These are phyloP conservation scores for Anoura caudifer DNA, from an alignment of 2,113 vertebrate species.

Conservation along the genomic window DNA sequence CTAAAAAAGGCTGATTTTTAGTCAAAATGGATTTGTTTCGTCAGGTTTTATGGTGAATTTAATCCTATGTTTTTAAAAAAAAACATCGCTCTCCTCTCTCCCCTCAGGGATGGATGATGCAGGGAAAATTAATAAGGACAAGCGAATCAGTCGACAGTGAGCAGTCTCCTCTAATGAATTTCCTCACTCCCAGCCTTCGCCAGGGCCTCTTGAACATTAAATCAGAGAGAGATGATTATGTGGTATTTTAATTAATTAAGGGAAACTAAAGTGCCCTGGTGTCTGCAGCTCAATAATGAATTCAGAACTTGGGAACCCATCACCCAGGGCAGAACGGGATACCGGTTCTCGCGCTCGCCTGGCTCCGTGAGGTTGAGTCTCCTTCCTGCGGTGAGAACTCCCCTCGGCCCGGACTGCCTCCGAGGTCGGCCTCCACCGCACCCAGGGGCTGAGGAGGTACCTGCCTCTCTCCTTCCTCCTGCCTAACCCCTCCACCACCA, in stretches of 20 bases:
- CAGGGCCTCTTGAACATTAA: constrained; percentile 27
- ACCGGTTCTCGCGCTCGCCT: rapidly evolving
- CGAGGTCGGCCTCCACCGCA: background rate
- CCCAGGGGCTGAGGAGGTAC: background rate
- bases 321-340: background rate
- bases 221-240: constrained; percentile 26
- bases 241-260: constrained; percentile 63
- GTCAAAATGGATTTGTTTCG: background rate
- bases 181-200: constrained; percentile 15
- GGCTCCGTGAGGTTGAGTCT: background rate
- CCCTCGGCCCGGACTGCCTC: background rate
- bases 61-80: constrained; percentile 26
- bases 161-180: constrained; percentile 26
- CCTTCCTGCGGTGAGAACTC: background rate
- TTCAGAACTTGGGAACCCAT: background rate
- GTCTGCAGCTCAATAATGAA: constrained; percentile 1
- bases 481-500: background rate
- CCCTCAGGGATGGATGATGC: background rate
- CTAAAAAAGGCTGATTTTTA: background rate
- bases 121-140: background rate
- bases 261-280: background rate
- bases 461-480: background rate
- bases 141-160: background rate
- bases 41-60: background rate
- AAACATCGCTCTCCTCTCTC: background rate